Conservation (phyloP, 2,797 vertebrate genomes). For the Leptodactylus fallax region DNA sequence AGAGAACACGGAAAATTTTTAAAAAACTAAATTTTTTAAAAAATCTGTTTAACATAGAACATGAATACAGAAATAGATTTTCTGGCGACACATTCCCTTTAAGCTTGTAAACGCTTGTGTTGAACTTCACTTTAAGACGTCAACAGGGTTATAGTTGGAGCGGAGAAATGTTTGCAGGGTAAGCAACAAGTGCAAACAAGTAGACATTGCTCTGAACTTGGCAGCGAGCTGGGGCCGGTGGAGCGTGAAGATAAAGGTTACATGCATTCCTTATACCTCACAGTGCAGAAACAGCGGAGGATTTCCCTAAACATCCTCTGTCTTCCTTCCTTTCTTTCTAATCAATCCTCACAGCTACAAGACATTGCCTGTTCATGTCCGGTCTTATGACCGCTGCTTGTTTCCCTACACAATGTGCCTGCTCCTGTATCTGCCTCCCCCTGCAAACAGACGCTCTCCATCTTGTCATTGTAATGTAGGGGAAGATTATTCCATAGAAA, state of each 20-base stretch:
- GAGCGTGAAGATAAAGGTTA: slow-evolving; percentile 25
- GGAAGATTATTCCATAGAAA: too few species aligned
- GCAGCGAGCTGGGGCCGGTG: background rate
- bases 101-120: too few species aligned
- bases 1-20: too few species aligned
- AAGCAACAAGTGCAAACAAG: background rate
- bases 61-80: too few species aligned
- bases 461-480: too few species aligned
- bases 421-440: background rate
- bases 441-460: background rate
- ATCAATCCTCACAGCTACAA: slow-evolving; percentile 37
- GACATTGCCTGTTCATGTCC: slow-evolving; percentile 41
- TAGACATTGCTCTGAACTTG: background rate
- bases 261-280: slow-evolving; percentile 1
- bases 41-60: too few species aligned
- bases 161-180: slow-evolving; percentile 1
- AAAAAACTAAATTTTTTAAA: too few species aligned
- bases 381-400: slow-evolving; percentile 31
- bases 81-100: too few species aligned
- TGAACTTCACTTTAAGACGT: background rate
- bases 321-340: slow-evolving; percentile 61
- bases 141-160: background rate
- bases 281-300: slow-evolving; percentile 23
- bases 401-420: background rate
- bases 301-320: slow-evolving; percentile 55